These are phyloP conservation scores for Serinus canaria DNA, from an alignment of 2,113 vertebrate species.

Conservation along the genomic window DNA sequence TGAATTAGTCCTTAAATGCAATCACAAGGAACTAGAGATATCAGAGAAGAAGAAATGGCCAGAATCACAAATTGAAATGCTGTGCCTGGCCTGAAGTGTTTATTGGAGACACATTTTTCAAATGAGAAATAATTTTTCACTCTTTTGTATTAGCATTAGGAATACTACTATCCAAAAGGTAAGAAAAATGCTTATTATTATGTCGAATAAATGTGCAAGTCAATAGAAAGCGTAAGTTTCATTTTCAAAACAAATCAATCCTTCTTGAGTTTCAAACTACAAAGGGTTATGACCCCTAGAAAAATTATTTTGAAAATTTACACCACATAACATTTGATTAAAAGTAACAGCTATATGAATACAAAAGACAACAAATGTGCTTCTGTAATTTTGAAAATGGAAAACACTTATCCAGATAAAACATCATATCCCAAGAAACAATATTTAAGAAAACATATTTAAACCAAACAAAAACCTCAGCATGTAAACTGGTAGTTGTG, in stretches of 20 bases:
- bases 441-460: neutral
- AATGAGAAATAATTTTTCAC: neutral
- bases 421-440: neutral
- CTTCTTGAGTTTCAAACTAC: neutral
- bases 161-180: neutral
- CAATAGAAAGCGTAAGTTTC: neutral
- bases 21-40: neutral
- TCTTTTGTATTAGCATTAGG: neutral
- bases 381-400: conserved; percentile 4
- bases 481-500: neutral
- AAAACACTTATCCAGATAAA: conserved; percentile 36
- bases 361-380: neutral
- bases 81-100: neutral
- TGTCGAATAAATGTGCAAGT: neutral
- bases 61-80: neutral
- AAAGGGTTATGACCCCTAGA: neutral
- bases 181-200: neutral
- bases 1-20: neutral
- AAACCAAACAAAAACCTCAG: neutral
- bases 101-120: neutral
- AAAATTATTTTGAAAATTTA: neutral
- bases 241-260: neutral
- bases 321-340: neutral
- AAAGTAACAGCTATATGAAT: neutral
- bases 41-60: neutral